These are phyloP conservation scores for Drosophila colorata DNA, from an alignment of 2,888 invertebrate genomes.

Conservation along the genomic window DNA sequence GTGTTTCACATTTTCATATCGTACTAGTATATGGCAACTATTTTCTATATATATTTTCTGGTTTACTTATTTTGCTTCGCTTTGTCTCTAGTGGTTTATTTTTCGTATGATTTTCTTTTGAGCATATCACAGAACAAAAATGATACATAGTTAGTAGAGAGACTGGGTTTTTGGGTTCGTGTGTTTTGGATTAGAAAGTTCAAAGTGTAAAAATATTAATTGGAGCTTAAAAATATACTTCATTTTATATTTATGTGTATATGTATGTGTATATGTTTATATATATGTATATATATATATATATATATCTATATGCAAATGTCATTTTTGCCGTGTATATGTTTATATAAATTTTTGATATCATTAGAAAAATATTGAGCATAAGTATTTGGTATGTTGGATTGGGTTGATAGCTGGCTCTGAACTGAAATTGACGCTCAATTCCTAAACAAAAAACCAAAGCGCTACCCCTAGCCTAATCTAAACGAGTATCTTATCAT, in stretches of 20 bases:
- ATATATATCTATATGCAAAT: conserved; percentile 57
- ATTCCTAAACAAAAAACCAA: conserved; percentile 54
- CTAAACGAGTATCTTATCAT: conserved; percentile 91
- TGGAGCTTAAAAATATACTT: conserved; percentile 65
- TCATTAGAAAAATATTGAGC: conserved; percentile 75
- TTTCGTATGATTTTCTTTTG: conserved; percentile 66
- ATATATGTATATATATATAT: conserved; percentile 46
- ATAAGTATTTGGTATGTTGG: conserved; percentile 62
- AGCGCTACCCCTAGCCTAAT: conserved; percentile 33
- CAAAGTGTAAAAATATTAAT: conserved; percentile 76
- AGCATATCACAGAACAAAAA: conserved; percentile 84
- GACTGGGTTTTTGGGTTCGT: conserved; percentile 43
- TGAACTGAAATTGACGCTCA: conserved; percentile 64
- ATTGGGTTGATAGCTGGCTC: conserved; percentile 45
- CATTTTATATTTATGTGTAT: conserved; percentile 41
- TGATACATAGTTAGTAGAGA: conserved; percentile 75
- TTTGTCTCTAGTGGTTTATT: conserved; percentile 47
- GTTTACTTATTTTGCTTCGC: conserved; percentile 33
- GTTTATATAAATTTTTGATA: conserved; percentile 76
- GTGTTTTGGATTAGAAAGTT: conserved; percentile 55
- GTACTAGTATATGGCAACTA: conserved; percentile 40
- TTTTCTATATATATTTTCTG: conserved; percentile 33
- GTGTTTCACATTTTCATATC: conserved; percentile 34
- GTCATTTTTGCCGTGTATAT: conserved; percentile 67
- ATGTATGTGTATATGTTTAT: conserved; percentile 30